Conservation (phyloP, 2,888 invertebrate species). For the Scaptomyza reducta region DNA sequence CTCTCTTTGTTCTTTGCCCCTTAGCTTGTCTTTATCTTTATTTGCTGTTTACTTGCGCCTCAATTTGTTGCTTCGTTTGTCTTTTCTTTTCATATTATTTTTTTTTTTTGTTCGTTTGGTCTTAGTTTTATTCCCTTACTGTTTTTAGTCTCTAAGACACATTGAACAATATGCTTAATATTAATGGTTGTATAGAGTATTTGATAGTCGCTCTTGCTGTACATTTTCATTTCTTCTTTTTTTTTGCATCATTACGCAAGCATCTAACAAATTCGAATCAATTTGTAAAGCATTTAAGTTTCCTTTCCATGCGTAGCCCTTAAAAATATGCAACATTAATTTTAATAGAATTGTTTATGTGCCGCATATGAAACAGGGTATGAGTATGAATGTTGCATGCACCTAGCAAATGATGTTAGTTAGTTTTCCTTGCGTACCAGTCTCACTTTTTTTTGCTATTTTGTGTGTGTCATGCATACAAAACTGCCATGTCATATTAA, state of each 20-base stretch:
- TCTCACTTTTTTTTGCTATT: conserved; percentile 19
- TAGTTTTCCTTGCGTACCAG: conserved; percentile 11
- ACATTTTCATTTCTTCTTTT: neutral
- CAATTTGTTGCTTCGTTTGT: conserved; percentile 62
- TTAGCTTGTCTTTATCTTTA: conserved; percentile 16
- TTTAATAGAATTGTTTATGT: conserved; percentile 79
- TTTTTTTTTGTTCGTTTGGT: conserved; percentile 1
- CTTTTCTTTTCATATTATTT: conserved; percentile 6
- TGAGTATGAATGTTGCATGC: conserved; percentile 1
- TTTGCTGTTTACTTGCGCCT: conserved; percentile 45
- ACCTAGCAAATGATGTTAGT: conserved; percentile 53
- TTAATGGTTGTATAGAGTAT: conserved; percentile 36
- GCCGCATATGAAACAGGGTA: conserved; percentile 35
- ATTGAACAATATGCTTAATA: neutral
- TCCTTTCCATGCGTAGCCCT: conserved; percentile 36
- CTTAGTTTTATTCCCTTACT: conserved; percentile 9
- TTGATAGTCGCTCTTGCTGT: conserved; percentile 16
- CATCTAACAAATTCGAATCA: conserved; percentile 65
- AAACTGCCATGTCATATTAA: conserved; percentile 73
- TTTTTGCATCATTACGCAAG: conserved; percentile 33
- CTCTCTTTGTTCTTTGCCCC: conserved; percentile 14
- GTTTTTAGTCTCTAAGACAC: conserved; percentile 1
- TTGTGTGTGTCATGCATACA: conserved; percentile 55
- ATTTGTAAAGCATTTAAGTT: conserved; percentile 71
- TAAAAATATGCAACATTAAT: conserved; percentile 77